Evolutionary conservation across 2,113 vertebrate species (phyloP).

Genomic region (Colinus virginianus): DNA sequence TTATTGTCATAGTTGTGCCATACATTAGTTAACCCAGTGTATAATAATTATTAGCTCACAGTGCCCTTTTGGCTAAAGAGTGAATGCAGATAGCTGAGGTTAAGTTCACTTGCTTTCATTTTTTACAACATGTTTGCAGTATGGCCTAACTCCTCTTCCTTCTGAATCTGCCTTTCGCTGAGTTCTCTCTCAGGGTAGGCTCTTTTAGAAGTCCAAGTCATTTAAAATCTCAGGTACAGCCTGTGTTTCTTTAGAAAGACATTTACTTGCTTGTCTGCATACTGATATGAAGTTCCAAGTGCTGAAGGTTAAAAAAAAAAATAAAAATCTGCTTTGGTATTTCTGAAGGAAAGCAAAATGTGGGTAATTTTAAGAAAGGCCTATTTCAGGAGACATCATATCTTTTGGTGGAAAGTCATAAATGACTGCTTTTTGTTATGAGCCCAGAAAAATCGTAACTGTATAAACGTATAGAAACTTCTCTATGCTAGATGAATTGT

Average conservation of each 20-base stretch:
- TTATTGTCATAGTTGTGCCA: neutral
- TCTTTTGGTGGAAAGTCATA: neutral
- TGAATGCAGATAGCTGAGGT: neutral
- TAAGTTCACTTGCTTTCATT: neutral
- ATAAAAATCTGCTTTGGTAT: neutral
- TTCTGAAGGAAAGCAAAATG: neutral
- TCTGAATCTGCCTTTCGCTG: neutral
- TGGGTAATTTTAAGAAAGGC: neutral
- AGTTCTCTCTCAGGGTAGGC: neutral
- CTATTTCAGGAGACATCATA: neutral
- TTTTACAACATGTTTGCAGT: neutral
- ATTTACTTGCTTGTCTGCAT: neutral
- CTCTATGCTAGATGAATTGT: neutral
- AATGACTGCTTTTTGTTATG: neutral
- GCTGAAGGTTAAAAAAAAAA: neutral
- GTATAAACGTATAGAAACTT: neutral
- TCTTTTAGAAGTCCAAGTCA: neutral
- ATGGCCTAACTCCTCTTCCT: neutral
- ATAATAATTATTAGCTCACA: neutral
- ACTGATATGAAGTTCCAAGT: neutral
- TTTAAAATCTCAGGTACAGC: neutral
- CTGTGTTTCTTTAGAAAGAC: neutral
- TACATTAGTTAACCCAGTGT: neutral
- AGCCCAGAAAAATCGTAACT: neutral
- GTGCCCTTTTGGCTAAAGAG: neutral